Evolutionary conservation across 1,140 invertebrate genomes (phyloP).

Genomic region (Rhizoglyphus robini): DNA sequence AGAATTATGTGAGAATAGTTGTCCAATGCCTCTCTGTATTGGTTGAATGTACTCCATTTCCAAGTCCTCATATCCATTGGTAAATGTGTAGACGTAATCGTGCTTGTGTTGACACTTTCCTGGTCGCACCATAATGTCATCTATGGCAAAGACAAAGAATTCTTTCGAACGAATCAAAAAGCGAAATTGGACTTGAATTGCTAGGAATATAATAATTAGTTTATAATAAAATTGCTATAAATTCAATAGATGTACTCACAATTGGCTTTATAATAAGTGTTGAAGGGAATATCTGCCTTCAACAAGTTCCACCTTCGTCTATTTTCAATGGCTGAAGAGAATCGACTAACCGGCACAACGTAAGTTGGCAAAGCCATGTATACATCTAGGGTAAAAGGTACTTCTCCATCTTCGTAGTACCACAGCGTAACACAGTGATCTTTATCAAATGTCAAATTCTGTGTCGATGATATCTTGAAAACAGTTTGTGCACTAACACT

Average conservation of each 20-base stretch:
- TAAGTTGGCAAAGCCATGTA: not conserved
- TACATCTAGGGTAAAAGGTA: not conserved
- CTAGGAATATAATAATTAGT: too few species aligned
- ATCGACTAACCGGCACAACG: not conserved
- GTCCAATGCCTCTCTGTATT: not conserved
- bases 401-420: slow-evolving; percentile 7
- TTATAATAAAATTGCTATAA: too few species aligned
- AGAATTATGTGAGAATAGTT: not conserved
- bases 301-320: not conserved
- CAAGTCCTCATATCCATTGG: not conserved
- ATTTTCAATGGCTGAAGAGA: not conserved
- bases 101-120: not conserved
- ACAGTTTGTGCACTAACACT: not conserved
- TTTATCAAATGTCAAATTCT: not conserved
- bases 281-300: not conserved
- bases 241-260: too few species aligned
- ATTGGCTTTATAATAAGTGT: too few species aligned
- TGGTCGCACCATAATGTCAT: slow-evolving; percentile 16
- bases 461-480: too few species aligned
- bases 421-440: slow-evolving; percentile 9
- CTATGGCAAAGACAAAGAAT: slow-evolving; percentile 11
- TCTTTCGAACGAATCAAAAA: not conserved
- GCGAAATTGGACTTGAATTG: too few species aligned
- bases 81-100: slow-evolving; percentile 1
- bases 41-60: slow-evolving; percentile 1